phyloP scores from a whole-genome alignment of 2,113 vertebrate species.

The Dunckerocampus dactyliophorus region DNA sequence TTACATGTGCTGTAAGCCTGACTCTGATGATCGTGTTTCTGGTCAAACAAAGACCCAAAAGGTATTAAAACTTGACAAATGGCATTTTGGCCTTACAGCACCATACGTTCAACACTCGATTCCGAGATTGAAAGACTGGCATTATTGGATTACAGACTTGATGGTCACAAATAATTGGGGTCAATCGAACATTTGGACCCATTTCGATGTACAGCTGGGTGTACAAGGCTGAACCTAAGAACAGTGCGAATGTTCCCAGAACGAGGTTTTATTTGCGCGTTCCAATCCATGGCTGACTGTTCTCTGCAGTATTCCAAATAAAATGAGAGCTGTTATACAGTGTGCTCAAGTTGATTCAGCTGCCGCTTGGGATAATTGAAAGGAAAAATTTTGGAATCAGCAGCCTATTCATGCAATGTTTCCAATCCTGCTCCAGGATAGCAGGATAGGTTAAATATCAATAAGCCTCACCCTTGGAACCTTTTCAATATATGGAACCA shows the following conservation, averaged over 20 bases:
- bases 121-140: conserved; percentile 60
- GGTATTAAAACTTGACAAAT: not conserved
- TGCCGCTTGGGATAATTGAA: conserved; percentile 52
- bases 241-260: conserved; percentile 39
- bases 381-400: conserved; percentile 42
- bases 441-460: conserved; percentile 16
- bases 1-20: no score
- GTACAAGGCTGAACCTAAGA: conserved; percentile 31
- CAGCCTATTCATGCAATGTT: conserved; percentile 40
- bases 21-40: no score
- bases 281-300: conserved; percentile 45
- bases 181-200: conserved; percentile 37
- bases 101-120: conserved; percentile 41
- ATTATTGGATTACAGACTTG: conserved; percentile 65
- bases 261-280: conserved; percentile 33
- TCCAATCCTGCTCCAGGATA: conserved; percentile 19
- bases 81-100: no score
- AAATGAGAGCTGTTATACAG: conserved; percentile 54
- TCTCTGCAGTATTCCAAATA: conserved; percentile 31
- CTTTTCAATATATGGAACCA: not conserved
- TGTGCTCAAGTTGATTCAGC: conserved; percentile 42
- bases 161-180: conserved; percentile 67
- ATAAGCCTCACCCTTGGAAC: not conserved
- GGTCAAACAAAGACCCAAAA: not conserved
- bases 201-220: conserved; percentile 39